Percentiles rank a stretch among this genome's conserved stretches.
Conservation (phyloP, 1,140 invertebrate species). For the Plectrocnemia conspersa region DNA sequence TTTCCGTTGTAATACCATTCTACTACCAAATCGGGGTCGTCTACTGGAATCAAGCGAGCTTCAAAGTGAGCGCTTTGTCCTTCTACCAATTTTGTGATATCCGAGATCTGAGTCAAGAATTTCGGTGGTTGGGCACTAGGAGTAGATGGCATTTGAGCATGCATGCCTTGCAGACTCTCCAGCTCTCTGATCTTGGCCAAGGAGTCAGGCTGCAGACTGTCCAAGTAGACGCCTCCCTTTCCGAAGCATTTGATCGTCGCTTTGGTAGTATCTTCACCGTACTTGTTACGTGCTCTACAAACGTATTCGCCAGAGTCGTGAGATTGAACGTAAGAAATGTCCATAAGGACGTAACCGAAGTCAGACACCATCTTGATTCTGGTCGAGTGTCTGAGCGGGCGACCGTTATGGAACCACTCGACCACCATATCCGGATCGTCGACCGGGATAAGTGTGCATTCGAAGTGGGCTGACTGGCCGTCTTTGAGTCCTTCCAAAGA, state of each 20-base stretch:
- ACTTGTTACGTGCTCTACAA: slow-evolving; percentile 84
- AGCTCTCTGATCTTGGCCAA: slow-evolving; percentile 84
- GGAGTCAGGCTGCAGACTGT: slow-evolving; percentile 92
- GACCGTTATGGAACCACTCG: slow-evolving; percentile 93
- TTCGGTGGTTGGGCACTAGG: slow-evolving; percentile 77
- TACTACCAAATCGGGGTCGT: slow-evolving; percentile 88
- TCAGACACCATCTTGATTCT: slow-evolving; percentile 92
- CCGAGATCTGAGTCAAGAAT: slow-evolving; percentile 82
- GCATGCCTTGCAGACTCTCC: slow-evolving; percentile 64
- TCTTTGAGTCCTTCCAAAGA: slow-evolving; percentile 82
- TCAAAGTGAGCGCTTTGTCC: slow-evolving; percentile 94
- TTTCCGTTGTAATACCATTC: slow-evolving; percentile 95
- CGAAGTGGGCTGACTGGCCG: slow-evolving; percentile 87
- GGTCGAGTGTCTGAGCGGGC: slow-evolving; percentile 80
- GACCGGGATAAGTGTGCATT: slow-evolving; percentile 87
- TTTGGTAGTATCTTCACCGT: slow-evolving; percentile 82
- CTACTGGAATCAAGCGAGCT: slow-evolving; percentile 81
- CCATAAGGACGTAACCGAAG: slow-evolving; percentile 93
- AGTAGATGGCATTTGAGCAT: slow-evolving; percentile 58
- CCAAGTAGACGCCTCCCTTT: slow-evolving; percentile 84
- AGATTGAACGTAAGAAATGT: slow-evolving; percentile 89
- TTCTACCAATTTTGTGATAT: slow-evolving; percentile 79
- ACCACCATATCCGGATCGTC: slow-evolving; percentile 90
- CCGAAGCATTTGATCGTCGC: slow-evolving; percentile 79
- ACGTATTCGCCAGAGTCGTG: slow-evolving; percentile 92